Evolutionary conservation across 1,140 invertebrate genomes (phyloP).

Genomic region (Oppia nitens): DNA sequence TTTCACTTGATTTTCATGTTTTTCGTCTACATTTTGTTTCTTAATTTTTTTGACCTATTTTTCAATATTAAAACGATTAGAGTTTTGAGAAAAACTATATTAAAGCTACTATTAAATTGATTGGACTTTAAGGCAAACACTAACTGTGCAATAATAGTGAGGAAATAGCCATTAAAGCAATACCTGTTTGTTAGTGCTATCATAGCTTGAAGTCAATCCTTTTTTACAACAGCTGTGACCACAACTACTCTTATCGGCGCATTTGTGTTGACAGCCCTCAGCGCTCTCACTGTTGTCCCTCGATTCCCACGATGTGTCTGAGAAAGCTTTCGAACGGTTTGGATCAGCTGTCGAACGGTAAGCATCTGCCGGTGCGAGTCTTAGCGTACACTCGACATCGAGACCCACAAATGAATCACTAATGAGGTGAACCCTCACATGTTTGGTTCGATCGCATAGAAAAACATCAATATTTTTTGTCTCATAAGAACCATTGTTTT

Average conservation of each 20-base stretch:
- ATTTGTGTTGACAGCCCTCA: not conserved
- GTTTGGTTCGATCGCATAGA: not conserved
- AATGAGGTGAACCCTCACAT: not conserved
- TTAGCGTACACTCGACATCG: not conserved
- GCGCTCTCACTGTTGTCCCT: not conserved
- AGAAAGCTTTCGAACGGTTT: not conserved
- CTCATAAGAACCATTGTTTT: not conserved
- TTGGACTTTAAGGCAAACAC: not conserved
- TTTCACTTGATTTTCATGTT: no score
- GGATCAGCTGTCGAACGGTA: not conserved
- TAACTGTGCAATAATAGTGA: no score
- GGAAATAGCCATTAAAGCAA: not conserved
- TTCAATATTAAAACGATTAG: no score
- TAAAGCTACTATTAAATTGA: not conserved
- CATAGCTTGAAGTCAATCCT: not conserved
- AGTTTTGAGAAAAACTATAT: no score
- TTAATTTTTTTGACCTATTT: not conserved
- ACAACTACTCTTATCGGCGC: not conserved
- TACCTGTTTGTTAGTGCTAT: not conserved
- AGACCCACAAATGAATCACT: not conserved
- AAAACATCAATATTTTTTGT: not conserved
- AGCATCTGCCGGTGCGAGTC: not conserved
- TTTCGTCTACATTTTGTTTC: no score
- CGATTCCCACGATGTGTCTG: not conserved
- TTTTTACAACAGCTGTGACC: not conserved